Base-by-base conservation (phyloP, 2,888 invertebrate species). In the Acanthosepion lycidas region DNA sequence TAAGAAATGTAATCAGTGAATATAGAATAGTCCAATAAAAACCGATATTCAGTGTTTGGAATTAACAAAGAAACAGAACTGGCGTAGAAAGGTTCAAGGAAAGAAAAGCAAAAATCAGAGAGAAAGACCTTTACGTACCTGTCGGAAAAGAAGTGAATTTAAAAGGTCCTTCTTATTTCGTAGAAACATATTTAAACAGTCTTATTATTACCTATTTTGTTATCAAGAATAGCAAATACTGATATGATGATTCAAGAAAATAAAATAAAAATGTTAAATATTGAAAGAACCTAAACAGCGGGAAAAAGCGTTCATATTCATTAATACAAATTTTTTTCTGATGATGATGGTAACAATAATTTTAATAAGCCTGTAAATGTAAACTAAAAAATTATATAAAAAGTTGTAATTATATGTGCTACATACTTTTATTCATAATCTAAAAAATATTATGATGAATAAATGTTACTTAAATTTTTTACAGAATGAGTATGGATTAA, bases 221-320 rank as follows among this genome's bases (percentile, higher is more conserved):
- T n/a, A 78, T 78, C n/a, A n/a, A 78, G n/a, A n/a, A 78, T 78
- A 78, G n/a, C 78, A n/a, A 78, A n/a, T 78, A 78, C 28, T 78
- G 78, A 78, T n/a, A n/a, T 78, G n/a, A n/a, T n/a, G n/a, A n/a
- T 4, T n/a, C 15, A n/a, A n/a, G 33, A 42, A 42, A 42, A 42
- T 42, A 42, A 42, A 42, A 42, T 42, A 33, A n/a, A 12, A 78
- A 78, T n/a, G 33, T n/a, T 12, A 78, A 78, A 78, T n/a, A 18
- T 5, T n/a, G 78, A 78, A 78, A 15, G 78, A 78, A 78, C 5
- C n/a, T 33, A 78, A 4, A n/a, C 5, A 33, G 78, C 12, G 12
- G 33, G n/a, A 12, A 33, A 78, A 33, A 78, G 0, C 2, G 23
- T 78, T 78, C 33, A 78, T 78, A 78, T n/a, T 20, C 23, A 59